Base-by-base conservation (phyloP, 2,888 invertebrate species). In the Hecatera dysodea region DNA sequence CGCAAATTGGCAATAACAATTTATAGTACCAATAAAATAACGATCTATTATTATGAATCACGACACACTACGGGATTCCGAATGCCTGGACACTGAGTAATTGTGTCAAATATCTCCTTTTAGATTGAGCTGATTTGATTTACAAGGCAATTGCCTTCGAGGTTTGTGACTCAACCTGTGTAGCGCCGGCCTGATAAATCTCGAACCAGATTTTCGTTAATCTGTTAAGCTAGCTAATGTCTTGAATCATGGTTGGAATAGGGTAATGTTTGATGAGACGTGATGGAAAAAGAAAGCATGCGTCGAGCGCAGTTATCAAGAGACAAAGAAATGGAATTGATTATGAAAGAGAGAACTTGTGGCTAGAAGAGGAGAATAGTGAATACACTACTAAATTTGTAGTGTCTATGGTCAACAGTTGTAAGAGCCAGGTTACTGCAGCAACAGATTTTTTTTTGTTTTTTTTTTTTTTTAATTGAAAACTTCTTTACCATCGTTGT, bases 111-210 rank as follows among this genome's bases (percentile, higher is more conserved):
- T 86, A 85, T 75, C 83, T 73, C 75, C 68, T 67, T 74, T 81
- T 66, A 80, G 75, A 89, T 84, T 84, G 80, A 83, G 83, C 81
- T 77, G 72, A 86, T 85, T 87, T 89, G 85, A 88, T 86, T 85
- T 87, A 85, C 82, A 78, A 73, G 70, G 66, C 63, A 67, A 67
- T 74, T 36, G 66, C 22, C 52, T 8, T 1, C 2, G 19, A 3
- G 44, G 44, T 19, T 19, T 39, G 17, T 82, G 82, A 82, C 46
- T 82, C 85, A 85, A 56, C 12, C 56, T 60, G 70, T 62, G 64
- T 78, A 61, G 59, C 62, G 62, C 61, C 53, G 39, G 39, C 42
- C 9, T 46, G 27, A 52, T 77, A 62, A 78, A 82, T 77, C 36
- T 65, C 1, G 61, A 82, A 36, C 78, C 1, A 53, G 48, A 82